Evolutionary conservation across 2,888 invertebrate species (phyloP).

Genomic region (Nemapogon koenigi): DNA sequence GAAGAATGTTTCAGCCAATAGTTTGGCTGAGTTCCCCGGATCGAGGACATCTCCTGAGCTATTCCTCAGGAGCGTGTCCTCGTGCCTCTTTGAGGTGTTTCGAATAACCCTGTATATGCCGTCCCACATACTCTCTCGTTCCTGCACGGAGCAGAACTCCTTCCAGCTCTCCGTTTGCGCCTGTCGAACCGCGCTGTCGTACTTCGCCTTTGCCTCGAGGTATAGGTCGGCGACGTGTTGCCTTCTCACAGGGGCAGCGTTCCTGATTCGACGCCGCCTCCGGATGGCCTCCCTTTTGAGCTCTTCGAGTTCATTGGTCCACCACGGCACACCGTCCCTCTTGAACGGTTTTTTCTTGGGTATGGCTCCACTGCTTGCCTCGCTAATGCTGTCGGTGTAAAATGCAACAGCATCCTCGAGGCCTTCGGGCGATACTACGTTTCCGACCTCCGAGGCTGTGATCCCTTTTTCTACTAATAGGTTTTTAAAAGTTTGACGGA

Average conservation of each 20-base stretch:
- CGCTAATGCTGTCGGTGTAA: not conserved
- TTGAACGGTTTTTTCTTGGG: not conserved
- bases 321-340: slow-evolving; percentile 12
- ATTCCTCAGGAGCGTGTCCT: no score
- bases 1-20: no score
- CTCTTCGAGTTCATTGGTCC: slow-evolving; percentile 12
- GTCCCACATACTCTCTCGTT: no score
- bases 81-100: no score
- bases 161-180: no score
- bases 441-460: not conserved
- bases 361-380: not conserved
- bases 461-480: not conserved
- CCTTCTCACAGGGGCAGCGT: not conserved
- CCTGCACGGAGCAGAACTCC: no score
- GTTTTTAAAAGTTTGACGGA: not conserved
- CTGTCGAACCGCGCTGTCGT: no score
- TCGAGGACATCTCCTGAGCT: no score
- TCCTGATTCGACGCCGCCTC: slow-evolving; percentile 5
- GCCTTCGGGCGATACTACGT: not conserved
- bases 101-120: no score
- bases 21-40: no score
- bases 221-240: not conserved
- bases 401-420: not conserved
- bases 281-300: slow-evolving; percentile 11
- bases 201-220: slow-evolving; percentile 1